Percentiles rank a stretch among this genome's conserved stretches.
phyloP scores from a whole-genome alignment of 23 tunicate species.

The Clavelina lepadiformis region DNA sequence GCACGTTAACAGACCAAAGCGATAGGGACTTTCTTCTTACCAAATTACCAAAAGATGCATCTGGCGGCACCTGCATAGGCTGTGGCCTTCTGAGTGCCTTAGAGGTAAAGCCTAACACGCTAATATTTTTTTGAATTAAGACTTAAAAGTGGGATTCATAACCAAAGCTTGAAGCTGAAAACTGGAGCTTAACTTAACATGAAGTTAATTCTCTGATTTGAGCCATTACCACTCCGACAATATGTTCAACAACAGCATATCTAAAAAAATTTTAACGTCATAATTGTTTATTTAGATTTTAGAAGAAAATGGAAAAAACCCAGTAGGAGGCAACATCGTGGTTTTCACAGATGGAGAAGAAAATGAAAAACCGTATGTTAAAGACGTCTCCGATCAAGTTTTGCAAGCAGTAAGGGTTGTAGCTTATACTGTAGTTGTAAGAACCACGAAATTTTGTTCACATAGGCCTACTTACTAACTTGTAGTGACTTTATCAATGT shows the following conservation, averaged over 20 bases:
- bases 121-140: too few species aligned
- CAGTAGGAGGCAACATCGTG: constrained; percentile 56
- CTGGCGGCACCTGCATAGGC: constrained; percentile 52
- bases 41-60: constrained; percentile 13
- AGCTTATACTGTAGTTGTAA: too few species aligned
- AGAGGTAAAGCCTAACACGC: too few species aligned
- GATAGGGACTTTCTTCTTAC: constrained; percentile 12
- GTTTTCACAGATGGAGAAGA: constrained; percentile 72
- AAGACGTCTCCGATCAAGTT: constrained; percentile 33
- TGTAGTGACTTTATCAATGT: too few species aligned
- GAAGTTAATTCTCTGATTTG: too few species aligned
- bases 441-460: background rate
- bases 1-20: constrained; percentile 2
- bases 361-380: constrained; percentile 31
- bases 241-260: background rate
- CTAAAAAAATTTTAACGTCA: background rate
- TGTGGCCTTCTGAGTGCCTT: constrained; percentile 27
- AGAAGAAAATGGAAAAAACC: constrained; percentile 16
- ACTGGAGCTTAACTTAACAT: too few species aligned
- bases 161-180: too few species aligned
- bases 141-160: too few species aligned
- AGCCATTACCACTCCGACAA: too few species aligned
- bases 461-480: background rate
- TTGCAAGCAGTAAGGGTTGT: constrained; percentile 33
- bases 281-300: too few species aligned